Base-by-base conservation (phyloP, 2,888 invertebrate genomes). In the Dicroscelio sp. region DNA sequence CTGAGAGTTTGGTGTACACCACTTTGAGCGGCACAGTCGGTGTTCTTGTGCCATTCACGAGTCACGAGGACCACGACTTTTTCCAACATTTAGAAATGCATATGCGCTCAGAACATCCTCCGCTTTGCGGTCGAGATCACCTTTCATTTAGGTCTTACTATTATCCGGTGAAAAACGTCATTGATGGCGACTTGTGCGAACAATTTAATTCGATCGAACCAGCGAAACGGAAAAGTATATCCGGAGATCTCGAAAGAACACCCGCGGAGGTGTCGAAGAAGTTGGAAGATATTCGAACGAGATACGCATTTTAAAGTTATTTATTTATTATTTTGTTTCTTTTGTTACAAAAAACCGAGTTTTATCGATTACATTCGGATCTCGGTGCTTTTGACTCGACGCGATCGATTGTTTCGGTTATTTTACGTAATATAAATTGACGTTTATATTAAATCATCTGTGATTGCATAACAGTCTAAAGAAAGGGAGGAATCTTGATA, bases 71-170 rank as follows among this genome's bases (percentile, higher is more conserved):
- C 97, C 99, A 99, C 95, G 99, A 99, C 96, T 99, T 99, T 97
- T 99, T 99, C 97, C 99, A 99, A 96, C 99, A 99, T 97, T 97
- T 99, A 92, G 99, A 99, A 97, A 99, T 99, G 99, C 99, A 99
- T 97, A 99, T 99, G 99, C 97, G 99, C 78, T 99, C 99, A 92
- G 99, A 99, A 97, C 98, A 99, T 97, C 98, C 99, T 0, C 99
- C 99, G 0, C 97, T 99, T 0, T 99, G 99, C 97, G 99, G 99
- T 0, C 97, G 99, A 27, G 99, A 99, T 97, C 99, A 99, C 97
- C 97, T 99, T 35, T 99, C 99, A 0, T 99, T 98, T 97, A 98
- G 99, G 94, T 99, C 99, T 89, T 99, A 99, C 96, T 99, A 99
- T 97, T 99, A 99, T 96, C 99, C 99, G 48, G 99, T 99, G 43